Evolutionary conservation across 2,888 invertebrate genomes (phyloP).

Genomic region (Heteromurus nitidus): DNA sequence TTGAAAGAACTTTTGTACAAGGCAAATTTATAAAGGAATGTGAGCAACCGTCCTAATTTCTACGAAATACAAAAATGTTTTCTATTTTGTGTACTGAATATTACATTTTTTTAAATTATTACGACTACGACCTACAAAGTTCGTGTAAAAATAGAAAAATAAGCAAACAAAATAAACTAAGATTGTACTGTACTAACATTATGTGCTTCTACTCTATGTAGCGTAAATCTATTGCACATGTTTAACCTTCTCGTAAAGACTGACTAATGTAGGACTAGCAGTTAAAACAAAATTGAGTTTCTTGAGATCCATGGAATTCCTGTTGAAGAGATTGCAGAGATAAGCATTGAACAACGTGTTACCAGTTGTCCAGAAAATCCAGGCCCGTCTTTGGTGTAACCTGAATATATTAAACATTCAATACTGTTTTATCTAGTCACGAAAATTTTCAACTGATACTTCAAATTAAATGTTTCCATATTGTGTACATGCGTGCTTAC

Average conservation of each 20-base stretch:
- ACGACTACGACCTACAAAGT: too few relatives aligned
- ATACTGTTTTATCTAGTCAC: too few relatives aligned
- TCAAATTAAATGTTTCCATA: too few relatives aligned
- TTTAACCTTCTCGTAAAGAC: too few relatives aligned
- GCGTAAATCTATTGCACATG: too few relatives aligned
- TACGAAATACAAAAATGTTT: conserved; percentile 1
- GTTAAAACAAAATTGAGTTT: too few relatives aligned
- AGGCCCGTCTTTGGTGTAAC: conserved; percentile 73
- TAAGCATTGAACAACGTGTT: conserved; percentile 3
- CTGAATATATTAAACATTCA: too few relatives aligned
- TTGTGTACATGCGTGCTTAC: too few relatives aligned
- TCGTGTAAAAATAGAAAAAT: background rate
- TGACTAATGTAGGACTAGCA: too few relatives aligned
- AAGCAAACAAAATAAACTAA: background rate
- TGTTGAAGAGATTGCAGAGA: background rate
- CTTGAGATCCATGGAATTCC: background rate
- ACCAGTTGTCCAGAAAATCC: conserved; percentile 73
- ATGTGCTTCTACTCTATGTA: too few relatives aligned
- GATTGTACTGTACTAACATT: too few relatives aligned
- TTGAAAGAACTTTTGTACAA: conserved; percentile 94
- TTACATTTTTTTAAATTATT: background rate
- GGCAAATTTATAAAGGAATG: conserved; percentile 77
- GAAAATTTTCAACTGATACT: too few relatives aligned
- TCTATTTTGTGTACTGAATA: background rate
- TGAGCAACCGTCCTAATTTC: background rate